Evolutionary conservation across 1,140 invertebrate species (phyloP), one percentile per base, ranked within the genome.

Genomic region (Zophobas atratus): DNA sequence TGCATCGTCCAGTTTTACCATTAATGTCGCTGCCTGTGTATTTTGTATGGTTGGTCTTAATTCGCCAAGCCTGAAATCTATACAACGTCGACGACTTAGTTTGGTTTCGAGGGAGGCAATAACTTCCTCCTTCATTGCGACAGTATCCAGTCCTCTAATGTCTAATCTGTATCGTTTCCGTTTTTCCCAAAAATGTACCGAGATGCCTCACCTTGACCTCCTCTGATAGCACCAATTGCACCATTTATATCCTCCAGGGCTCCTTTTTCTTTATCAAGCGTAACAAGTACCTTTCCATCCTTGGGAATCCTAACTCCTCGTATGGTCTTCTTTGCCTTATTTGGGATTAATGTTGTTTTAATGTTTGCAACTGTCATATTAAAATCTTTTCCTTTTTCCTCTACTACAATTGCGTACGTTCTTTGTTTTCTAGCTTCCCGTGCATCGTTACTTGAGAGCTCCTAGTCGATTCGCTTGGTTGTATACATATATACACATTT

Each of bases 111-210:
- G 8, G 32, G 5, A 3, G 49, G 1, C 6, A 4, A 1, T 32
- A 38, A 77, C 51, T 1, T 77, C 76, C 1, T 77, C 76, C 20
- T 55, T 71, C 6, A 41, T 56, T 6, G 51, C 34, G 2, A 32
- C 20, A 49, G 67, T 34, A 39, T 77, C 75, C 57, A 77, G 67
- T 3, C 67, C 75, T 53, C 49, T 70, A 8, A 77, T 53, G 4
- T 20, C 20, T 20, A 20, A 20, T 20, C 20, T 51, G 46, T 6
- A 77, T 2, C n/a, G 34, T 36, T 55, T 8, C 41, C 32, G 8
- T 53, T 0, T 33, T 36, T 20, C 32, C 34, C 0, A 2, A 35
- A 5, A 20, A 34, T 20, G 20, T 20, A 0, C 33, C 38, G 5
- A 6, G 6, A 8, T 71, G 6, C 48, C 8, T 8, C 36, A 72